Conservation (phyloP, 2,797 vertebrate genomes). For the Buphagus erythrorhynchus region DNA sequence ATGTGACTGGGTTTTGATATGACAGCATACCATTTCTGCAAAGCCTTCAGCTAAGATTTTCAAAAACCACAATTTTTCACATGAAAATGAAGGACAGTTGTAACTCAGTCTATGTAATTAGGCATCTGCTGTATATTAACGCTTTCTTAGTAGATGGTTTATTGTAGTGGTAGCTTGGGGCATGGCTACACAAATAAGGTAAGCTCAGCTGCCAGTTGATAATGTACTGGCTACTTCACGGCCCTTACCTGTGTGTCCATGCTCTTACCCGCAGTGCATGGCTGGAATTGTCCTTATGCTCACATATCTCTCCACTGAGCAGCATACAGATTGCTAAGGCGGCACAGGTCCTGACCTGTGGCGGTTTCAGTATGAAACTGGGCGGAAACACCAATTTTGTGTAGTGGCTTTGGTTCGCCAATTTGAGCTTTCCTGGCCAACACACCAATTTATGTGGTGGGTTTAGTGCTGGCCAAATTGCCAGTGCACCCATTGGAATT, state of each 20-base stretch:
- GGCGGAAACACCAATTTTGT: too few species aligned
- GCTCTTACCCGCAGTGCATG: not conserved
- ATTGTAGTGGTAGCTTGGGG: not conserved
- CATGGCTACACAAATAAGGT: not conserved
- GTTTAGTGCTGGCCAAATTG: too few species aligned
- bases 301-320: not conserved
- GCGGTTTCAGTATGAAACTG: too few species aligned
- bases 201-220: not conserved
- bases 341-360: not conserved
- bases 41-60: constrained; percentile 45
- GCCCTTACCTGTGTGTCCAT: fast-evolving
- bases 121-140: not conserved
- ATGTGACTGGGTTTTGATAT: constrained; percentile 52
- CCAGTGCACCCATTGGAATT: too few species aligned
- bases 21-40: not conserved
- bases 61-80: not conserved
- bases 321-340: not conserved
- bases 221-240: not conserved
- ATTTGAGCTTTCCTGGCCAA: too few species aligned
- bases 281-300: not conserved
- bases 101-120: constrained; percentile 6
- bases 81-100: constrained; percentile 2
- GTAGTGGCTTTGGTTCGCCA: too few species aligned
- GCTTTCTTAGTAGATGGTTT: constrained; percentile 4
- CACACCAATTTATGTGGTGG: too few species aligned